Evolutionary conservation across 2,113 vertebrate genomes (phyloP).

Genomic region (Corvus hawaiiensis): DNA sequence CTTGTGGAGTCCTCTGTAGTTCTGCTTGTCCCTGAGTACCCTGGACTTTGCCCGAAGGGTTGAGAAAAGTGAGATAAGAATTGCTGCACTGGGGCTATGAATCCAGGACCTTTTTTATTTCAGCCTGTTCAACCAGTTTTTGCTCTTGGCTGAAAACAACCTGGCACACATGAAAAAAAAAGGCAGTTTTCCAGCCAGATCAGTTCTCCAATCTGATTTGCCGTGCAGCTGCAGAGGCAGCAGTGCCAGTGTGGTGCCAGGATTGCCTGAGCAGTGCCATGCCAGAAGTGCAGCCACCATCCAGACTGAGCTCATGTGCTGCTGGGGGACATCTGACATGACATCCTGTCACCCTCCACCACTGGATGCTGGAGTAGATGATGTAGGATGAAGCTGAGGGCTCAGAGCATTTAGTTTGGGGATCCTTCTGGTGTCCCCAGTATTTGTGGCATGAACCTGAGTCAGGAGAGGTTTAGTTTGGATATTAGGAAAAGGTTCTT

Average conservation of each 20-base stretch:
- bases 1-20: not conserved
- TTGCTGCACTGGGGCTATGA: constrained; percentile 60
- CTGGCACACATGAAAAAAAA: not conserved
- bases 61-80: constrained; percentile 60
- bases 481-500: not conserved
- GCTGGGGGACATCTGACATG: not conserved
- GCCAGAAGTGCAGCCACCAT: not conserved
- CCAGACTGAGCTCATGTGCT: not conserved
- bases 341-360: not conserved
- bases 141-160: constrained; percentile 34
- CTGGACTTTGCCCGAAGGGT: constrained; percentile 48
- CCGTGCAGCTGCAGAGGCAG: not conserved
- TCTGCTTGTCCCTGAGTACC: constrained; percentile 9
- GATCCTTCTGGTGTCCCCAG: not conserved
- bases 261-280: not conserved
- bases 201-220: constrained; percentile 7
- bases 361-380: not conserved
- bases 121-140: constrained; percentile 61
- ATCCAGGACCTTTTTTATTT: constrained; percentile 47
- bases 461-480: not conserved
- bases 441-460: not conserved
- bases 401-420: not conserved
- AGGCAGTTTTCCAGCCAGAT: constrained; percentile 29
- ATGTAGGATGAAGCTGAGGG: not conserved
- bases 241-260: not conserved